Evolutionary conservation across 2,113 vertebrate genomes (phyloP).

Genomic region (Galbula dea): DNA sequence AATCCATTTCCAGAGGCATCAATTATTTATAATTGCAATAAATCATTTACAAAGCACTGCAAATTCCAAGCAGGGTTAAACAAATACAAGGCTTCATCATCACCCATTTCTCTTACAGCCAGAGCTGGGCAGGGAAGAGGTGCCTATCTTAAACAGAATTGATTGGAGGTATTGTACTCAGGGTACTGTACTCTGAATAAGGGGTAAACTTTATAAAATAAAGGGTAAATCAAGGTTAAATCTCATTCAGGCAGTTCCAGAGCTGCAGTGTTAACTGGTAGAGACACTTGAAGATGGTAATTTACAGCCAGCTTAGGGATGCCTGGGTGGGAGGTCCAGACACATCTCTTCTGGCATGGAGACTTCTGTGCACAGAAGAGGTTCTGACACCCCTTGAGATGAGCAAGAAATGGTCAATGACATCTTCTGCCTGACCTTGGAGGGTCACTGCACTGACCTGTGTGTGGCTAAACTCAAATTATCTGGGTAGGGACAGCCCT

Average conservation of each 20-base stretch:
- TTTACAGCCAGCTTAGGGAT: neutral
- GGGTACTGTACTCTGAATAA: neutral
- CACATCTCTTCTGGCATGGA: neutral
- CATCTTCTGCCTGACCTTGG: neutral
- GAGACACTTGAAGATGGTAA: neutral
- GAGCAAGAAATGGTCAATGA: neutral
- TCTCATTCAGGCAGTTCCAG: neutral
- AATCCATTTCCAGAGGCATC: slow-evolving; percentile 46
- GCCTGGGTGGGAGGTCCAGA: neutral
- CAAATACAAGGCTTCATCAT: slow-evolving; percentile 32
- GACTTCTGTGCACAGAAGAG: neutral
- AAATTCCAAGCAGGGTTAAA: slow-evolving; percentile 29
- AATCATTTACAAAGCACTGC: slow-evolving; percentile 7
- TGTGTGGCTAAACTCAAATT: neutral
- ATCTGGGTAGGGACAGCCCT: neutral
- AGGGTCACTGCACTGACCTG: neutral
- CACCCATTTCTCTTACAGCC: neutral
- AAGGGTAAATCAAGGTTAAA: slow-evolving; percentile 37
- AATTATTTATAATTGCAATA: slow-evolving; percentile 27
- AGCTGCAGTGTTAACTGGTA: neutral
- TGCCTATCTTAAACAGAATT: neutral
- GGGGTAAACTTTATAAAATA: neutral
- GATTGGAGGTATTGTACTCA: neutral
- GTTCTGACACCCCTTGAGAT: neutral
- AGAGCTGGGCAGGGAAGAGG: neutral